Evolutionary conservation across 2,797 vertebrate species (phyloP).

Genomic region (Cuculus canorus): DNA sequence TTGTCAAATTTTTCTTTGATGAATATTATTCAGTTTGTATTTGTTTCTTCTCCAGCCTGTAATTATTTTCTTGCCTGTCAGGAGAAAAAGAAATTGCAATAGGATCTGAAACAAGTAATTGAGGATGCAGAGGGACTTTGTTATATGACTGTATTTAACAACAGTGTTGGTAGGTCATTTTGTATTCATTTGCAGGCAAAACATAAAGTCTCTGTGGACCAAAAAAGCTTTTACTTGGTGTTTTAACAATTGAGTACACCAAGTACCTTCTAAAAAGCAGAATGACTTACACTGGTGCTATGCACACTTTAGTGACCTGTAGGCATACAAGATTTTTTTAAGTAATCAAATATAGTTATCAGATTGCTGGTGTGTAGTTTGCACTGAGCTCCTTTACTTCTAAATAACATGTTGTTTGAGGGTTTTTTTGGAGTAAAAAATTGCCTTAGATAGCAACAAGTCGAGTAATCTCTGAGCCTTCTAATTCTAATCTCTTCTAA

Average conservation of each 20-base stretch:
- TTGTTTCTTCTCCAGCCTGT: neutral
- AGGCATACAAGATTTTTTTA: neutral
- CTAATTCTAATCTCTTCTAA: too few species aligned
- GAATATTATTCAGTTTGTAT: neutral
- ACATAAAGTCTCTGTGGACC: neutral
- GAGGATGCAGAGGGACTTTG: neutral
- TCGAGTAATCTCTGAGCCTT: neutral
- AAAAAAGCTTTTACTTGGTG: neutral
- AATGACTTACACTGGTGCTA: neutral
- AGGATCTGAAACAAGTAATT: neutral
- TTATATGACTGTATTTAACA: neutral
- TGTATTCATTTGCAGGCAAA: neutral
- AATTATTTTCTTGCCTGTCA: neutral
- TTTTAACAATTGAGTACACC: neutral
- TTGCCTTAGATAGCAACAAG: neutral
- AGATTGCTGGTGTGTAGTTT: neutral
- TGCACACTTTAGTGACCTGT: neutral
- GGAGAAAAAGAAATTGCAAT: neutral
- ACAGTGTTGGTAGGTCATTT: neutral
- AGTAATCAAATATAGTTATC: neutral
- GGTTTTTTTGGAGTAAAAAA: neutral
- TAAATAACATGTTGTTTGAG: neutral
- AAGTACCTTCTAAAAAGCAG: neutral
- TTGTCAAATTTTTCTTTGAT: conserved; percentile 24
- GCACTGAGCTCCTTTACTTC: neutral